Evolutionary conservation across 2,888 invertebrate genomes (phyloP), one percentile per base, ranked within the genome.

Genomic region (Linnaemya tessellans): DNA sequence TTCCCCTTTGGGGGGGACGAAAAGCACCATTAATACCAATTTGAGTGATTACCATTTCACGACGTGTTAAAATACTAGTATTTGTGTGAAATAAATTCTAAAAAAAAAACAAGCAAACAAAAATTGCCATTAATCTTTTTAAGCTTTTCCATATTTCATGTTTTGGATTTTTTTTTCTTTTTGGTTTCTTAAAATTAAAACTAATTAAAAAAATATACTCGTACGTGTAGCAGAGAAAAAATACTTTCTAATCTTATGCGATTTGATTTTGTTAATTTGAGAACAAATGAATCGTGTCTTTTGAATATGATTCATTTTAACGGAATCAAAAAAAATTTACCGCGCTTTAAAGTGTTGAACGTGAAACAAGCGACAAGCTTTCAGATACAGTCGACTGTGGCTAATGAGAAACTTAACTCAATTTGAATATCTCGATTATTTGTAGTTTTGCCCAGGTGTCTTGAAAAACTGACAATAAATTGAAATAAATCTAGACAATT

Each of bases 1-100:
- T 22, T 22, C n/a, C 2, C 58, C 58, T 35, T 35, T 9, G 60
- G 5, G 30, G n/a, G n/a, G 60, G 18, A 60, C 1, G 9, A 38
- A 22, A 7, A 20, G 35, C 51, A 38, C 56, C 54, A 70, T 70
- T 70, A 70, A 56, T 41, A 22, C 41, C 13, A 5, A 22, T 20
- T 15, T 41, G 54, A 7, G n/a, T 41, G 70, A 25, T 8, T 20
- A 15, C 20, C 51, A n/a, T 35, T 51, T 35, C 13, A 49, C 20
- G 35, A 35, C 2, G 35, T 38, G 4, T 38, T 38, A 20, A 7
- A 35, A 35, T 13, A n/a, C n/a, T n/a, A n/a, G n/a, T n/a, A 18
- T 2, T 67, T 25, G 3, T 22, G 51, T 54, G 22, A 54, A 22
- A 54, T 54, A 18, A 22, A 1, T 67, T 15, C 18, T 11, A 18